These are phyloP conservation scores for Actinia equina DNA, from an alignment of 64 coral and sea anemone species.

Conservation along the genomic window DNA sequence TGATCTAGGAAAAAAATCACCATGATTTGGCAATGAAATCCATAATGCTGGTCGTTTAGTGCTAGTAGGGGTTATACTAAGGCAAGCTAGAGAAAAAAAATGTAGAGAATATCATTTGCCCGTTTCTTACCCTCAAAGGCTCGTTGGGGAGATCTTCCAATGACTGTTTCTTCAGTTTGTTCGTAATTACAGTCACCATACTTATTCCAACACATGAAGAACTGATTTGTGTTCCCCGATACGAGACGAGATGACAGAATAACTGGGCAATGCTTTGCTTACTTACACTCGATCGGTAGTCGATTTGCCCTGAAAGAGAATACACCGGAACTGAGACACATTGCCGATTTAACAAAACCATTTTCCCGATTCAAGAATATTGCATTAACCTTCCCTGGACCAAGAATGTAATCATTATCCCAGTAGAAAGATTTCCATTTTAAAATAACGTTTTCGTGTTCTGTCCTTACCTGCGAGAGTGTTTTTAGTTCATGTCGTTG, in stretches of 20 bases:
- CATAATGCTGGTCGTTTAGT: constrained; percentile 7
- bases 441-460: not conserved
- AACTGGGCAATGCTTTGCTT: not conserved
- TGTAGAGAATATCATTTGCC: not conserved
- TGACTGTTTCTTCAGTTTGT: constrained; percentile 90
- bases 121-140: constrained; percentile 51
- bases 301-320: constrained; percentile 65
- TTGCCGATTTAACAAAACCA: not conserved
- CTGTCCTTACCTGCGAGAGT: not conserved
- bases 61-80: not conserved
- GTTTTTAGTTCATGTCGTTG: constrained; percentile 1
- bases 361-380: not conserved
- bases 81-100: not conserved
- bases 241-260: constrained; percentile 27
- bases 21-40: constrained; percentile 32
- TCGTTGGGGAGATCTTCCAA: constrained; percentile 76
- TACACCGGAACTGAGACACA: constrained; percentile 40
- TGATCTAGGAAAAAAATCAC: not conserved
- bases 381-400: not conserved
- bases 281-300: constrained; percentile 24
- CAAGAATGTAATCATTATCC: not conserved
- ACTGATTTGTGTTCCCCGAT: constrained; percentile 25
- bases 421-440: not conserved
- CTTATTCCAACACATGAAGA: constrained; percentile 49
- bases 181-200: constrained; percentile 88